A percentile compares a stretch with the other conserved stretches of the same genome.
Conservation (phyloP, 2,113 vertebrate genomes). For the Charadrius vociferus region DNA sequence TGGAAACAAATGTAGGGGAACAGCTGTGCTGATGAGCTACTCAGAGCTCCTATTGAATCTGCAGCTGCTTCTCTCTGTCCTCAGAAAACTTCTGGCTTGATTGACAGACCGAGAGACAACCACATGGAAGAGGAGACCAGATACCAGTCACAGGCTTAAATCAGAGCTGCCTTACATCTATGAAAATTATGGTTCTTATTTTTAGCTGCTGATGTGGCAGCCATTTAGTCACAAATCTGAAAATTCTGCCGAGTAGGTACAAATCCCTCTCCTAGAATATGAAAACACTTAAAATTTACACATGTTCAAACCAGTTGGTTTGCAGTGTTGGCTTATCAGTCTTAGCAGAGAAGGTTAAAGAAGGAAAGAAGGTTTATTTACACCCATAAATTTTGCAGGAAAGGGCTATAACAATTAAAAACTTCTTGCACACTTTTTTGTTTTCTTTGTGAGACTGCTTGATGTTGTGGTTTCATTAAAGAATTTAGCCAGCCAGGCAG, state of each 20-base stretch:
- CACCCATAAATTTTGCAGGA: neutral
- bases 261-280: neutral
- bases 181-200: neutral
- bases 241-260: neutral
- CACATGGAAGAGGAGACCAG: slow-evolving; percentile 11
- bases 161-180: slow-evolving; percentile 29
- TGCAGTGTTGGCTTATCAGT: neutral
- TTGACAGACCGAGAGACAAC: neutral
- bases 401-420: neutral
- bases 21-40: slow-evolving; percentile 66
- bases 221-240: neutral
- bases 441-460: neutral
- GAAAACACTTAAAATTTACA: neutral
- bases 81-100: slow-evolving; percentile 56
- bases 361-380: neutral
- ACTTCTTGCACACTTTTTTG: neutral
- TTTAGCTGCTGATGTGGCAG: neutral
- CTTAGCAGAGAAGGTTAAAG: neutral
- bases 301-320: neutral
- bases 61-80: slow-evolving; percentile 66
- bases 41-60: slow-evolving; percentile 62
- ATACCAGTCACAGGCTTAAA: slow-evolving; percentile 28
- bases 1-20: slow-evolving; percentile 57
- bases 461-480: neutral
- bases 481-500: neutral